Conservation (phyloP, 2,797 vertebrate species). For the Crocodylus rhombifer region DNA sequence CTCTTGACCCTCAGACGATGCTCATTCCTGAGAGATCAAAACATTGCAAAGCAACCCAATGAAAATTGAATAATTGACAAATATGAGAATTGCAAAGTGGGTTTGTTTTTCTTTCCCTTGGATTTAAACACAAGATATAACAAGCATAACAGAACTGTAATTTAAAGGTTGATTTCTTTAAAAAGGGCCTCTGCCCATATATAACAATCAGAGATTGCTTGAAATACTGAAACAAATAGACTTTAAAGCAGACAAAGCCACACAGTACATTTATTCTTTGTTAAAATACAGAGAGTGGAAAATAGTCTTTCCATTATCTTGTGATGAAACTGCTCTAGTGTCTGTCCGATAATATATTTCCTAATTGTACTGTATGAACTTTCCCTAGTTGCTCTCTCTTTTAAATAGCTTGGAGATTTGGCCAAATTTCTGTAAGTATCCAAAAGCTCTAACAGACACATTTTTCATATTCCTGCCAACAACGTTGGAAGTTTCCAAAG, state of each 20-base stretch:
- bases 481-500: not conserved
- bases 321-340: not conserved
- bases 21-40: not conserved
- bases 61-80: not conserved
- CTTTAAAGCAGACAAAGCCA: not conserved
- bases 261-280: not conserved
- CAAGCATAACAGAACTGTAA: not conserved
- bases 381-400: not conserved
- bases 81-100: not conserved
- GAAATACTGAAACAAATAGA: constrained; percentile 5
- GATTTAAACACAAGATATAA: not conserved
- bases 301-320: not conserved
- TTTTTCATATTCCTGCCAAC: not conserved
- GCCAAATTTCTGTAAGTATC: not conserved
- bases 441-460: not conserved
- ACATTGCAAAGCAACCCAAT: not conserved
- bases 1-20: not conserved
- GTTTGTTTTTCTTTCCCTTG: constrained; percentile 7
- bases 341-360: not conserved
- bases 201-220: constrained; percentile 14
- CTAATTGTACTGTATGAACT: not conserved
- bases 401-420: not conserved
- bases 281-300: not conserved
- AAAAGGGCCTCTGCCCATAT: not conserved
- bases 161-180: constrained; percentile 34